Base-by-base conservation (phyloP, 2,888 invertebrate species). In the Stomorhina lunata region DNA sequence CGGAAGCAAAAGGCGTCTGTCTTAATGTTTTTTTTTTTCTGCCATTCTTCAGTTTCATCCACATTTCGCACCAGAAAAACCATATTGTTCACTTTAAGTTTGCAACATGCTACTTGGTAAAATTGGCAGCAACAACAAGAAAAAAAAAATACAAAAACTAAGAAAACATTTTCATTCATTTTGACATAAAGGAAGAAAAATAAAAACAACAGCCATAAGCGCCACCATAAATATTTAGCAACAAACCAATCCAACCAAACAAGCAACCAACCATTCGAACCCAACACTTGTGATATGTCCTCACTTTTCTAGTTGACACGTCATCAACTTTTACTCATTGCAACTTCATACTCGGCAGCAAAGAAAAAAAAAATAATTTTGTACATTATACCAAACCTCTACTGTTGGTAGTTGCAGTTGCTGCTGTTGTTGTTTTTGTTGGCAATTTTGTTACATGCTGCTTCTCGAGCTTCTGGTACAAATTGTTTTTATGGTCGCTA, bases 301-400 rank as follows among this genome's bases (percentile, higher is more conserved):
- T 82, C 82, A 79, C 75, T 79, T 82, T 82, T 76, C 79, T 79
- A 82, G 79, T 82, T 82, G 82, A 82, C 82, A 82, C 82, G 75
- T 79, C 79, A 82, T 79, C 79, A 82, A 82, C 79, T 82, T 79
- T 79, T 79, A 66, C 79, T 76, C 53, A 66, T 61, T 59, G 32
- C 65, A 66, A 53, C 32, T 48, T 50, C 55, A 53, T 68, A 68
- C 48, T 48, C 29, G n/a, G 9, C 48, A 48, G n/a, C 43, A 10
- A n/a, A 43, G 5, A 43, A 48, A 48, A 48, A 48, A n/a, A n/a
- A n/a, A n/a, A n/a, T n/a, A n/a, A n/a, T n/a, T n/a, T n/a, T n/a
- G n/a, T n/a, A n/a, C n/a, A n/a, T n/a, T n/a, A n/a, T n/a, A n/a
- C n/a, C 48, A 20, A 20, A 20, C n/a, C 15, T 9, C 17, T 45